These are phyloP conservation scores for Lepisosteus oculatus DNA, from an alignment of 2,113 vertebrate genomes.

Conservation along the genomic window DNA sequence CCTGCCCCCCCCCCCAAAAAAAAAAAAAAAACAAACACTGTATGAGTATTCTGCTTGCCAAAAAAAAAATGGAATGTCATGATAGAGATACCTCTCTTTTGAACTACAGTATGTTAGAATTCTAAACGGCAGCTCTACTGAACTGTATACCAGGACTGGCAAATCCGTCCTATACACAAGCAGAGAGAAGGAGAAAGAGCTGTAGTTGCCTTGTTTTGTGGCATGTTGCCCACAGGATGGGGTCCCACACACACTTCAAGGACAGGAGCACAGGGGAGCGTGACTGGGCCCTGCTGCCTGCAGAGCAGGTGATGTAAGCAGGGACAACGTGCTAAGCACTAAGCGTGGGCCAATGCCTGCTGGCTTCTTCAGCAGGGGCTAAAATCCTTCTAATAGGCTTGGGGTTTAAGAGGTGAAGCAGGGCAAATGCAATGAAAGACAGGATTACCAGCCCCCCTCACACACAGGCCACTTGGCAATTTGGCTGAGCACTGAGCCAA, in stretches of 20 bases:
- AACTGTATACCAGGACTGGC: no score
- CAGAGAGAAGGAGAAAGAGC: no score
- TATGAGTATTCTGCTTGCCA: no score
- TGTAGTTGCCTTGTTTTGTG: no score
- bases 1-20: no score
- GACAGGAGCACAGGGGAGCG: not conserved
- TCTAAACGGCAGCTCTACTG: no score
- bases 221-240: no score
- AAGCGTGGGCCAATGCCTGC: conserved; percentile 25
- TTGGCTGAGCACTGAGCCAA: not conserved
- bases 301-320: not conserved
- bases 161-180: no score
- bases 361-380: conserved; percentile 31
- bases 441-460: conserved; percentile 50
- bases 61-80: no score
- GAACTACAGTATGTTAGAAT: no score
- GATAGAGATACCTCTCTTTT: no score
- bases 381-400: conserved; percentile 68
- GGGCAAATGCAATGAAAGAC: conserved; percentile 40
- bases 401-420: conserved; percentile 57
- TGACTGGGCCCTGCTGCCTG: not conserved
- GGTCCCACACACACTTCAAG: not conserved
- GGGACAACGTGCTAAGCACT: not conserved
- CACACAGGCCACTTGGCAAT: conserved; percentile 18
- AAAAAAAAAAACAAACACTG: no score